Evolutionary conservation across 2,113 vertebrate species (phyloP).

Genomic region (Pterocles gutturalis): DNA sequence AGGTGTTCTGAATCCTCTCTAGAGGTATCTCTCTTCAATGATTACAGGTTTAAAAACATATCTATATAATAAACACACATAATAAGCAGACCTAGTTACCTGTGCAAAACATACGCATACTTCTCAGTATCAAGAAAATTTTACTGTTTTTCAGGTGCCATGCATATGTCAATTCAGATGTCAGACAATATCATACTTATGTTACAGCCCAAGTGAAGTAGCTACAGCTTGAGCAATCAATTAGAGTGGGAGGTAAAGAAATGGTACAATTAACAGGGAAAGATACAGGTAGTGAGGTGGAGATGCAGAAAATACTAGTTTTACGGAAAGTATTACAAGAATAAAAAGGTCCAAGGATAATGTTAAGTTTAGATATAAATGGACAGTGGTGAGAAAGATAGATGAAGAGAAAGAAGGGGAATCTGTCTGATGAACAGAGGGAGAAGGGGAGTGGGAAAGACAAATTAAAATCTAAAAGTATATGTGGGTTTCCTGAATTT

Average conservation of each 20-base stretch:
- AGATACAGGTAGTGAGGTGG: neutral
- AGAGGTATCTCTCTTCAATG: neutral
- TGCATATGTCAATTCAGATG: neutral
- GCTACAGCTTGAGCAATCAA: neutral
- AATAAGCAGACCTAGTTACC: neutral
- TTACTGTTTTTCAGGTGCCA: neutral
- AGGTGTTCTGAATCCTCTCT: neutral
- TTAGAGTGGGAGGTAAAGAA: neutral
- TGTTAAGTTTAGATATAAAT: neutral
- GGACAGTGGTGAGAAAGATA: neutral
- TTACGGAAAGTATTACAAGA: neutral
- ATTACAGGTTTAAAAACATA: neutral
- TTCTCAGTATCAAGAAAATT: neutral
- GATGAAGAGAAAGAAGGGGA: neutral
- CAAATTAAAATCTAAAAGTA: neutral
- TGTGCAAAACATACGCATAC: neutral
- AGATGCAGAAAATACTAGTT: neutral
- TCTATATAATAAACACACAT: neutral
- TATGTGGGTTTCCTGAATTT: neutral
- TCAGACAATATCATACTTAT: neutral
- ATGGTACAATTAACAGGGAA: neutral
- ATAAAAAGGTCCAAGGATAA: neutral
- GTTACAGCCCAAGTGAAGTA: fast-evolving
- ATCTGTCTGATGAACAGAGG: neutral
- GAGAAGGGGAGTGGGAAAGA: neutral